A percentile compares a stretch with the other conserved stretches of the same genome.
phyloP scores from a whole-genome alignment of 2,888 invertebrate genomes.

The Noctua pronuba region DNA sequence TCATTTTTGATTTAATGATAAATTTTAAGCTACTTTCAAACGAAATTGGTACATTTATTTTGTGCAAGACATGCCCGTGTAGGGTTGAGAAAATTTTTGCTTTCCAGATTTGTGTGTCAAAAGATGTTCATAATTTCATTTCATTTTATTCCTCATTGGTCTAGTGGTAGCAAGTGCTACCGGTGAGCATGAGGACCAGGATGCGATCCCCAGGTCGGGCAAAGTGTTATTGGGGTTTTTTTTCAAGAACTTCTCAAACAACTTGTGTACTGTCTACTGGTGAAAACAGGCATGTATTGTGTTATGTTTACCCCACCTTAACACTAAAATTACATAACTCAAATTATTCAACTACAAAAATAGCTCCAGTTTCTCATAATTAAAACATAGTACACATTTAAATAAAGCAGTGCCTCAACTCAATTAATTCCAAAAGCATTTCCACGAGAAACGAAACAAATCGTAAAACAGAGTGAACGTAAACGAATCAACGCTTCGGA shows the following conservation, averaged over 20 bases:
- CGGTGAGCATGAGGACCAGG: no score
- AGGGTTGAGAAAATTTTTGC: not conserved
- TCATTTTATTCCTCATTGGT: not conserved
- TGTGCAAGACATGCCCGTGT: not conserved
- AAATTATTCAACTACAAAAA: constrained; percentile 9
- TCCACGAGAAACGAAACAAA: constrained; percentile 29
- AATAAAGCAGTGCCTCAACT: constrained; percentile 30
- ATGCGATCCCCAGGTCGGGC: not conserved
- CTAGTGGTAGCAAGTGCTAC: not conserved
- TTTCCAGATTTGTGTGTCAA: not conserved
- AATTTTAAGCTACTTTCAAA: not conserved
- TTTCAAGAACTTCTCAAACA: no score
- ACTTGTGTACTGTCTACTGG: not conserved
- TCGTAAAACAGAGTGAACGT: constrained; percentile 21
- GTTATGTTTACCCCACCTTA: not conserved
- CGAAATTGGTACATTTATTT: not conserved
- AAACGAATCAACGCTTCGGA: constrained; percentile 33
- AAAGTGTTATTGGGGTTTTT: not conserved
- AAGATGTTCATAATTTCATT: not conserved
- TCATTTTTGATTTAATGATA: constrained; percentile 14
- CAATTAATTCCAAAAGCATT: constrained; percentile 30
- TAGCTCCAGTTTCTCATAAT: not conserved
- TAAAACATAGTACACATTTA: constrained; percentile 37
- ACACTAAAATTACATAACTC: not conserved
- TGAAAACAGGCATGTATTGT: not conserved